These are phyloP conservation scores for Petrolisthes manimaculis DNA, from an alignment of 2,888 invertebrate genomes.

Conservation along the genomic window DNA sequence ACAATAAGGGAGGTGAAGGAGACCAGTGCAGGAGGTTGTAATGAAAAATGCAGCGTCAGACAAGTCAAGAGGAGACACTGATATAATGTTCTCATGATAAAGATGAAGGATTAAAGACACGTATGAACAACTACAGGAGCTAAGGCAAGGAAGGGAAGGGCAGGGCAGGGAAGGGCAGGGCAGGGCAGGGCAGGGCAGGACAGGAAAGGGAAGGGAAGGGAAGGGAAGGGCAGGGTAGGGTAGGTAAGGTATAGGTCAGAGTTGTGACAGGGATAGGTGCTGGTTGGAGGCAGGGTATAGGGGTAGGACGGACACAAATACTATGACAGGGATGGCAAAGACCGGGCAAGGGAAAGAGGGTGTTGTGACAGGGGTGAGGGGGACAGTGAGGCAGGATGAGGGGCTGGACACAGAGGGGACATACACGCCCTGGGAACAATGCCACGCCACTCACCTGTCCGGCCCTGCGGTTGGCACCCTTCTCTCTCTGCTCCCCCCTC, in stretches of 20 bases:
- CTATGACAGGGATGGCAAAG: neutral
- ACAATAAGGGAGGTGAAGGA: too few species aligned
- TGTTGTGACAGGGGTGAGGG: neutral
- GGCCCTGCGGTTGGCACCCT: neutral
- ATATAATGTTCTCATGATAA: too few species aligned
- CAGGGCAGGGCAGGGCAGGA: too few species aligned
- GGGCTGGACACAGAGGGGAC: constrained; percentile 1
- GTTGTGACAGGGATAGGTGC: too few species aligned
- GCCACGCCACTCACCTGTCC: constrained; percentile 31
- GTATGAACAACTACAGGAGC: too few species aligned
- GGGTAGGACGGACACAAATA: neutral
- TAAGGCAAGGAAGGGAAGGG: too few species aligned
- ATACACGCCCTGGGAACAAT: constrained; percentile 30
- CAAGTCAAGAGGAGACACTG: too few species aligned
- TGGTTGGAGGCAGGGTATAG: neutral
- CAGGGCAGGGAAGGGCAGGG: too few species aligned
- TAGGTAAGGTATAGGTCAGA: neutral
- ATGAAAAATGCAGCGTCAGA: too few species aligned
- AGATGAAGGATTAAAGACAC: too few species aligned
- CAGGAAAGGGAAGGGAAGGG: neutral
- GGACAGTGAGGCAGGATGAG: neutral
- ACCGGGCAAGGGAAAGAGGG: neutral
- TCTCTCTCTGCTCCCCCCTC: neutral
- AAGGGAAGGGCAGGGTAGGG: neutral
- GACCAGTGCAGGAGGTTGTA: too few species aligned